Conservation (phyloP, 2,797 vertebrate species). For the Sardinella longiceps region DNA sequence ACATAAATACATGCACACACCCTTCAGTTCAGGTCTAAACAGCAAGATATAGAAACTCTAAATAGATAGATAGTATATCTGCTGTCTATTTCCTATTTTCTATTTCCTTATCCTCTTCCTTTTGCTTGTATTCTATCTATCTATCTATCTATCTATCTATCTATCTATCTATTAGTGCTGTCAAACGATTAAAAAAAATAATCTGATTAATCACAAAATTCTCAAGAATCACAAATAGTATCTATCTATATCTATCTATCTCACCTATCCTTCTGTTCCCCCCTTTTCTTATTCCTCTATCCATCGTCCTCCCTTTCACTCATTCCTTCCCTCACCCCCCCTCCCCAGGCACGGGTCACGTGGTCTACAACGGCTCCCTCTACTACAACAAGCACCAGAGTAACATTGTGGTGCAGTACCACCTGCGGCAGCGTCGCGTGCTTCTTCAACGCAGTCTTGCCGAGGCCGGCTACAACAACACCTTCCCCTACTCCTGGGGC, state of each 20-base stretch:
- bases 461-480: constrained; percentile 95
- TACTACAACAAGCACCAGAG: constrained; percentile 89
- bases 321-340: not conserved
- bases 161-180: not conserved
- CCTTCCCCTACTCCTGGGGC: constrained; percentile 97
- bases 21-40: too few species aligned
- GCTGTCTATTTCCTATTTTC: too few species aligned
- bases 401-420: constrained; percentile 89
- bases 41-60: too few species aligned
- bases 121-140: not conserved
- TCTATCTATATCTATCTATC: too few species aligned
- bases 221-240: too few species aligned
- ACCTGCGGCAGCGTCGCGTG: constrained; percentile 86
- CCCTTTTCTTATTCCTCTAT: too few species aligned
- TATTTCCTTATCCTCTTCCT: not conserved
- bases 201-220: too few species aligned
- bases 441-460: constrained; percentile 88
- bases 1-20: not conserved
- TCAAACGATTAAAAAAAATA: too few species aligned
- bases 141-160: not conserved
- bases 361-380: constrained; percentile 87
- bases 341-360: constrained; percentile 81
- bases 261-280: not conserved
- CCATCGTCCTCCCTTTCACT: too few species aligned
- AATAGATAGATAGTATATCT: too few species aligned